These are phyloP conservation scores for Meloe dianella DNA, from an alignment of 2,888 invertebrate genomes.

Conservation along the genomic window DNA sequence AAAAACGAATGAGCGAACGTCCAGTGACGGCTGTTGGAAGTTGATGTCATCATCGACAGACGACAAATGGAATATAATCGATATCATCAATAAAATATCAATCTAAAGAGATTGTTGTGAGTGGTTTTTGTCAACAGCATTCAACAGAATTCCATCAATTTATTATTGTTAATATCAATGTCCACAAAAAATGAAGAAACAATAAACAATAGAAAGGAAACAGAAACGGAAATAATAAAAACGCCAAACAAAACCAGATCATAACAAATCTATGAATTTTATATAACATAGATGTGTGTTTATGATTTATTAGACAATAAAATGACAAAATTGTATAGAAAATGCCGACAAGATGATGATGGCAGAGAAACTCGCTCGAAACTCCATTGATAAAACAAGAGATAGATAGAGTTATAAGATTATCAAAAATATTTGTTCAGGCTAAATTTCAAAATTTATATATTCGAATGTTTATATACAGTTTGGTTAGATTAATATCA, in stretches of 20 bases:
- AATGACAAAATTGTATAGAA: conserved; percentile 35
- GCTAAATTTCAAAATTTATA: conserved; percentile 41
- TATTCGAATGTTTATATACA: conserved; percentile 35
- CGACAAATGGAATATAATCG: too few species aligned
- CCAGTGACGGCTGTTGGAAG: conserved; percentile 19
- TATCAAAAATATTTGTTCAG: conserved; percentile 45
- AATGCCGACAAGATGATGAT: conserved; percentile 15
- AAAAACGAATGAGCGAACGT: neutral
- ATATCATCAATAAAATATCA: too few species aligned
- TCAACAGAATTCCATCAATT: conserved; percentile 3
- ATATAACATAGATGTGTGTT: conserved; percentile 17
- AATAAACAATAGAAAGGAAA: conserved; percentile 48
- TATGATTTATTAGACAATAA: conserved; percentile 49
- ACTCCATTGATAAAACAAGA: neutral
- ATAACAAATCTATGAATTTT: conserved; percentile 31
- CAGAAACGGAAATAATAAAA: conserved; percentile 52
- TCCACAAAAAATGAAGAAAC: conserved; percentile 31
- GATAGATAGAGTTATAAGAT: neutral
- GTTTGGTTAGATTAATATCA: conserved; percentile 40
- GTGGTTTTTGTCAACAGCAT: too few species aligned
- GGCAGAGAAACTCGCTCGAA: conserved; percentile 19
- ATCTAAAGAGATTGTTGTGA: neutral
- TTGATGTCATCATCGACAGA: conserved; percentile 17
- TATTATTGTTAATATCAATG: neutral
- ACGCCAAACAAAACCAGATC: conserved; percentile 46